phyloP scores from a whole-genome alignment of 2,888 invertebrate species.

The Eristalinus sepulchralis region DNA sequence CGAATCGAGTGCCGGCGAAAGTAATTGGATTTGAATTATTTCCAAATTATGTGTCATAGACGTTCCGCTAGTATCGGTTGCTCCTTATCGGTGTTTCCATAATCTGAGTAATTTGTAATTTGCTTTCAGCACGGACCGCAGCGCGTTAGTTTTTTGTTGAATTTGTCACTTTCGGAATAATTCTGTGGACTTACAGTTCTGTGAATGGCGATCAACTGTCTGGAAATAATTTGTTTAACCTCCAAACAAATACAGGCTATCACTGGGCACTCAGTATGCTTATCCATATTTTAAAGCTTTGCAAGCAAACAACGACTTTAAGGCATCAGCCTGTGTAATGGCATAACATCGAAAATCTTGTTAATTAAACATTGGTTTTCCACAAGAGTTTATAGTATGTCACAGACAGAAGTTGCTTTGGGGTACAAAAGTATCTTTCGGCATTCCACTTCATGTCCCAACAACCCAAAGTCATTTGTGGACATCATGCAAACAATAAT shows the following conservation, averaged over 20 bases:
- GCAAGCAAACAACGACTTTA: no score
- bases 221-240: no score
- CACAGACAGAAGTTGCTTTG: not conserved
- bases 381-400: not conserved
- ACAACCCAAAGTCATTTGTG: not conserved
- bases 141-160: not conserved
- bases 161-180: not conserved
- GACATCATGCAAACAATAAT: not conserved
- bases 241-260: no score
- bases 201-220: no score
- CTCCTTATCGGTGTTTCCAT: not conserved
- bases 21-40: slow-evolving; percentile 14
- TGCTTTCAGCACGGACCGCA: slow-evolving; percentile 8
- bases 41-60: slow-evolving; percentile 22
- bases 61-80: not conserved
- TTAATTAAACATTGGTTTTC: not conserved
- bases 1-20: not conserved
- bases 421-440: not conserved
- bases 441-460: not conserved
- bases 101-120: slow-evolving; percentile 49
- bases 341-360: not conserved
- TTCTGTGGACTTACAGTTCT: no score
- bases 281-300: no score
- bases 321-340: no score
- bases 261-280: no score